These are phyloP conservation scores for Synanthedon vespiformis DNA, from an alignment of 2,888 invertebrate species.

Conservation along the genomic window DNA sequence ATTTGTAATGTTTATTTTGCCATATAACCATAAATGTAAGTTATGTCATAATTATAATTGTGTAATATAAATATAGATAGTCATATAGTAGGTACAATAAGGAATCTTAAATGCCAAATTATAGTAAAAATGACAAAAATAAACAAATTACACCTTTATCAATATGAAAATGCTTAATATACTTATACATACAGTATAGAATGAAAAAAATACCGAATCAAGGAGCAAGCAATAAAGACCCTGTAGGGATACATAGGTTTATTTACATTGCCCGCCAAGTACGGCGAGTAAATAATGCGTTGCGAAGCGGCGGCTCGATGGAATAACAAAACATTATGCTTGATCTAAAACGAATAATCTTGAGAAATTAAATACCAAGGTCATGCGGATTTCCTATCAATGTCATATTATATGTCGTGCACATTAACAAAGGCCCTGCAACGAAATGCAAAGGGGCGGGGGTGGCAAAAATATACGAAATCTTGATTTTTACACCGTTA, in stretches of 20 bases:
- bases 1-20: background rate
- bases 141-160: background rate
- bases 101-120: background rate
- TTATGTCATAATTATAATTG: too few relatives aligned
- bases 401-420: constrained; percentile 63
- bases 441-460: constrained; percentile 70
- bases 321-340: constrained; percentile 47
- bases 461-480: constrained; percentile 63
- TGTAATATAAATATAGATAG: background rate
- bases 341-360: constrained; percentile 56
- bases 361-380: constrained; percentile 68
- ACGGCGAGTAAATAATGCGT: constrained; percentile 40
- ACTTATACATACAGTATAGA: too few relatives aligned
- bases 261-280: constrained; percentile 62
- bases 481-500: constrained; percentile 53
- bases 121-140: background rate
- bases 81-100: background rate
- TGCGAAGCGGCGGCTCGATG: constrained; percentile 50
- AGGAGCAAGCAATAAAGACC: constrained; percentile 48
- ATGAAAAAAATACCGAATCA: background rate
- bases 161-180: too few relatives aligned
- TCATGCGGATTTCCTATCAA: constrained; percentile 70
- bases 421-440: constrained; percentile 71
- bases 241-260: constrained; percentile 42
- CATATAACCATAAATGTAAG: too few relatives aligned